phyloP scores from a whole-genome alignment of 1,140 invertebrate species.

The Atta cephalotes region DNA sequence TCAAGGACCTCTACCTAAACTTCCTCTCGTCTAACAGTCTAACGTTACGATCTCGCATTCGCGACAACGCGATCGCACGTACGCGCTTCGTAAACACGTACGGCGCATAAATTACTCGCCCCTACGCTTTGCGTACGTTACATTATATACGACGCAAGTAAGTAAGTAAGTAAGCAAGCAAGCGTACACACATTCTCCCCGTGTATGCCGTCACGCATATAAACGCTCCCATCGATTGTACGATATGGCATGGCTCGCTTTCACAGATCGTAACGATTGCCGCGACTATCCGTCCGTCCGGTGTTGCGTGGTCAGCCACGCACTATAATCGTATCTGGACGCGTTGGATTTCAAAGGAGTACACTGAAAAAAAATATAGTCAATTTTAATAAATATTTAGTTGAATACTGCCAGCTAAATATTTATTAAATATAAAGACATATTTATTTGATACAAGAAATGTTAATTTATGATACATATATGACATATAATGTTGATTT shows the following conservation, averaged over 20 bases:
- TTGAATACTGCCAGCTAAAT: too few relatives aligned
- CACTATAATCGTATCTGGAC: not conserved
- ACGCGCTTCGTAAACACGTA: constrained; percentile 31
- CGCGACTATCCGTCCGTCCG: not conserved
- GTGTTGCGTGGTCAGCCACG: not conserved
- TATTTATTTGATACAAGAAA: too few relatives aligned
- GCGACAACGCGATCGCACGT: not conserved
- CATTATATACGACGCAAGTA: constrained; percentile 23
- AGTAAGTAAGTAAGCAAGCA: not conserved
- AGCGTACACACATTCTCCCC: not conserved
- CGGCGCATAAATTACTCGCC: constrained; percentile 31
- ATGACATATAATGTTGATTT: too few relatives aligned
- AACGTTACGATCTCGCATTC: not conserved
- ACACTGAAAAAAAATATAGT: too few relatives aligned
- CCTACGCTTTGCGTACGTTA: constrained; percentile 32
- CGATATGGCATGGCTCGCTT: constrained; percentile 14
- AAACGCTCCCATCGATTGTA: constrained; percentile 20
- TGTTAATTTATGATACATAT: too few relatives aligned
- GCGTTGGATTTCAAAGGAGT: not conserved
- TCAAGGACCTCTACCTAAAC: constrained; percentile 10
- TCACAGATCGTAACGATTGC: constrained; percentile 13
- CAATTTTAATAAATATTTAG: too few relatives aligned
- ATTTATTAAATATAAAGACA: too few relatives aligned
- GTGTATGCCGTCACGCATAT: constrained; percentile 5
- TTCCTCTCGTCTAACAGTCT: not conserved